Base-by-base conservation (phyloP, 2,113 vertebrate species). In the Xenopus laevis region DNA sequence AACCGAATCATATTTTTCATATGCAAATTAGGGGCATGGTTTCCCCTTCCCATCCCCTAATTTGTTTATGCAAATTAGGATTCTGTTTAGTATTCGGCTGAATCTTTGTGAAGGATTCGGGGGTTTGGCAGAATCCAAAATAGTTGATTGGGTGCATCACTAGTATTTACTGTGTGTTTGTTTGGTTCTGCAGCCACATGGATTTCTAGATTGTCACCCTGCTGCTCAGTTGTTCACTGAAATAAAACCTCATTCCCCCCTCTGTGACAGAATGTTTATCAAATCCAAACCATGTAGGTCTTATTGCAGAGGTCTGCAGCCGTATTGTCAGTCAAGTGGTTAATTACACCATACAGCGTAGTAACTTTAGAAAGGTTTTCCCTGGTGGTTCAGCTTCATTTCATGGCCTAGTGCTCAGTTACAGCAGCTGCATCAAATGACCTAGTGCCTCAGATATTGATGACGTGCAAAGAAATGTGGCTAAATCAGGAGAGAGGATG, bases 371-470 rank as follows among this genome's bases (percentile, higher is more conserved):
- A 65, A 65, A 74, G 72, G 72, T 74, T 74, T 47, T 67, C 55
- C 63, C 64, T 47, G 23, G 64, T 21, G 44, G 17, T 53, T 59
- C 17, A 67, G 71, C 33, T 74, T 53, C 17, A 74, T 74, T 66
- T 67, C 72, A 74, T 60, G 57, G 72, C 52, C n/a, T 47, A 55
- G 72, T 60, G 72, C 64, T 58, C 53, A 60, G 64, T 74, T 74
- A 74, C 72, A 67, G 72, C 72, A 67, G 72, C 72, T 67, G 64
- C 66, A 74, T 74, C 44, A 74, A 33, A 74, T 74, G 72, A 67
- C 72, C 72, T 74, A 74, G 72, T 67, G 63, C 64, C 63, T 74
- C 64, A 74, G 53, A 67, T 67, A 74, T 66, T 27, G 33, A 67
- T 74, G 72, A 74, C 71, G 72, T 67, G 66, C 72, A 67, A 57